These are phyloP conservation scores for Cephus sareptanus DNA, from an alignment of 2,888 invertebrate genomes.

Conservation along the genomic window DNA sequence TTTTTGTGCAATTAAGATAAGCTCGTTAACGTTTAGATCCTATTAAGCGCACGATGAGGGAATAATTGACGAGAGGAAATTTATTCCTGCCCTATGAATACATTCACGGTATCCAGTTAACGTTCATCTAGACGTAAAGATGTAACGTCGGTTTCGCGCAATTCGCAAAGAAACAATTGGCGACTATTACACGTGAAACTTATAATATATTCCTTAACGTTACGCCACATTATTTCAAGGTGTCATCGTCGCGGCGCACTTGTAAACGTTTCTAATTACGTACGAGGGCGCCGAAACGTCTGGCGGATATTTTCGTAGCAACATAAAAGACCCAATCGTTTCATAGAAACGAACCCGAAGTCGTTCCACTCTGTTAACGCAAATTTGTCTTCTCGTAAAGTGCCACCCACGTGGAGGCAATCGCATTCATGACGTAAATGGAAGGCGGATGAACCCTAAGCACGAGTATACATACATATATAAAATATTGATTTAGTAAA, in stretches of 20 bases:
- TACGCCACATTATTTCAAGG: neutral
- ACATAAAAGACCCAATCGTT: neutral
- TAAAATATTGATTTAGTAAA: too few relatives aligned
- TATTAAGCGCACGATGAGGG: neutral
- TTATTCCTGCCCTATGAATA: neutral
- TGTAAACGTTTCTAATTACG: neutral
- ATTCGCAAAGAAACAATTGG: neutral
- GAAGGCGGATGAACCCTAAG: too few relatives aligned
- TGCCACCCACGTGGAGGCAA: neutral
- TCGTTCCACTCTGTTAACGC: neutral
- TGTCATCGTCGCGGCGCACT: neutral
- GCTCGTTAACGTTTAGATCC: neutral
- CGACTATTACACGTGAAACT: neutral
- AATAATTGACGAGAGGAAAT: neutral
- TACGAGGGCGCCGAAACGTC: neutral
- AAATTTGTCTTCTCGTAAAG: neutral
- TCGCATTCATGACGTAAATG: neutral
- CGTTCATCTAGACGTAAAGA: neutral
- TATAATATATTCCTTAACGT: neutral
- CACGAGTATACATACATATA: too few relatives aligned
- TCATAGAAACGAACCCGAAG: neutral
- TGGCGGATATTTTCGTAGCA: neutral
- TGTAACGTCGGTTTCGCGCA: neutral
- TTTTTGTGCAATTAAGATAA: neutral
- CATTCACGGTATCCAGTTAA: neutral